Conservation (phyloP, 1,140 invertebrate species). For the Macrobrachium rosenbergii region DNA sequence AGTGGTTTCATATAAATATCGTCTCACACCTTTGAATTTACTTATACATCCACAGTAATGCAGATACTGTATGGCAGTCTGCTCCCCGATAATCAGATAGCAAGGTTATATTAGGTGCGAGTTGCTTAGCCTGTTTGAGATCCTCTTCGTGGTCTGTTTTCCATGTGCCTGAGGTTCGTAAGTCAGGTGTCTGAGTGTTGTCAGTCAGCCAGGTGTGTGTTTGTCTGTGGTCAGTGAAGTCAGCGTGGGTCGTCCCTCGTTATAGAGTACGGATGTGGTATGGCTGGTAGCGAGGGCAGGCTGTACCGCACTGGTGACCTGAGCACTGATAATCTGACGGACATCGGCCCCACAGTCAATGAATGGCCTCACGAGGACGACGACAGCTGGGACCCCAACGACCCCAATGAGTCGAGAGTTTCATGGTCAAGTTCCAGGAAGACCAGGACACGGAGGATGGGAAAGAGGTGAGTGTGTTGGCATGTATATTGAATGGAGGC, state of each 20-base stretch:
- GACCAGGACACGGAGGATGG: conserved; percentile 66
- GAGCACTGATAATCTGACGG: conserved; percentile 67
- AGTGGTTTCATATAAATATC: too few species aligned
- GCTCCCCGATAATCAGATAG: neutral
- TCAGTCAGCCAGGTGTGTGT: conserved; percentile 60
- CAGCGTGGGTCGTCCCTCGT: conserved; percentile 50
- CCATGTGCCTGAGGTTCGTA: conserved; percentile 7
- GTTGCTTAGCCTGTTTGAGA: neutral
- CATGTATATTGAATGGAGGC: conserved; percentile 4
- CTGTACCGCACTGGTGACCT: conserved; percentile 66
- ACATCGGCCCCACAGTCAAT: conserved; percentile 61
- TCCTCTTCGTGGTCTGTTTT: neutral
- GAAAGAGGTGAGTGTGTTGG: conserved; percentile 59
- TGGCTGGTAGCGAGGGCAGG: conserved; percentile 67
- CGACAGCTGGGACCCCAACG: conserved; percentile 71
- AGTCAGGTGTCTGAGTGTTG: conserved; percentile 66
- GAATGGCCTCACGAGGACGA: conserved; percentile 73
- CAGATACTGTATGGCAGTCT: too few species aligned
- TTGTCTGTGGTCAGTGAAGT: conserved; percentile 49
- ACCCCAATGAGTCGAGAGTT: conserved; percentile 83
- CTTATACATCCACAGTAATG: too few species aligned
- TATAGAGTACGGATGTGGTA: conserved; percentile 56
- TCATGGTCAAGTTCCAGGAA: conserved; percentile 91
- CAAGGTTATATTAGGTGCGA: neutral
- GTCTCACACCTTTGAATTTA: too few species aligned